Base-by-base conservation (phyloP, 2,888 invertebrate species). In the Gerosis bhagava region DNA sequence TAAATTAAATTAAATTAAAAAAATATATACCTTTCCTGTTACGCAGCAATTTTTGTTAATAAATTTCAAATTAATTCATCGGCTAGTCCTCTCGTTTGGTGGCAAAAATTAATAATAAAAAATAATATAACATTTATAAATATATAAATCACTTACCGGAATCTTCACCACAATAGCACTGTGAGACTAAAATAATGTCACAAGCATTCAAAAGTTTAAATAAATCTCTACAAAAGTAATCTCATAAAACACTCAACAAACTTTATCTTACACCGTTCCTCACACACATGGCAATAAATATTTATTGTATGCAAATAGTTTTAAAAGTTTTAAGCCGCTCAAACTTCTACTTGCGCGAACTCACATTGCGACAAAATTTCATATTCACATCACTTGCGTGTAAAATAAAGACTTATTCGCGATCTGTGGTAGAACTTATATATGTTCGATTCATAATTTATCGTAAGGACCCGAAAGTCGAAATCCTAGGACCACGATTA, bases 331-430 rank as follows among this genome's bases (percentile, higher is more conserved):
- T 16, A 16, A 31, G n/a, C 15, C 22, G 3, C 5, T 37, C 24
- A 45, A 45, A 45, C 29, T 45, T 37, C 37, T 29, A 12, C n/a
- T 21, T 29, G 28, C 44, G 21, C 28, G 13, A 36, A 44, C 5
- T 17, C 13, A 28, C 43, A 43, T 35, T n/a, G 22, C 11, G 21
- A 13, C 10, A 5, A 28, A 21, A 19, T 16, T 8, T 5, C 5
- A 15, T 7, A 24, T 35, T 26, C 15, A 8, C 12, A 43, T 37
- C 45, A 45, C 45, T 37, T 25, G 11, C 37, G 24, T 36, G n/a
- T n/a, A n/a, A n/a, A n/a, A 29, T 15, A 31, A 36, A 45, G 29
- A 17, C 16, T 11, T 17, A 15, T 12, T 19, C 16, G 15, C 13
- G 15, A 16, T 22, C 8, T 12, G 11, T 29, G 13, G 31, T 31